These are phyloP conservation scores for Monopis laevigella DNA, from an alignment of 2,888 invertebrate species.

Conservation along the genomic window DNA sequence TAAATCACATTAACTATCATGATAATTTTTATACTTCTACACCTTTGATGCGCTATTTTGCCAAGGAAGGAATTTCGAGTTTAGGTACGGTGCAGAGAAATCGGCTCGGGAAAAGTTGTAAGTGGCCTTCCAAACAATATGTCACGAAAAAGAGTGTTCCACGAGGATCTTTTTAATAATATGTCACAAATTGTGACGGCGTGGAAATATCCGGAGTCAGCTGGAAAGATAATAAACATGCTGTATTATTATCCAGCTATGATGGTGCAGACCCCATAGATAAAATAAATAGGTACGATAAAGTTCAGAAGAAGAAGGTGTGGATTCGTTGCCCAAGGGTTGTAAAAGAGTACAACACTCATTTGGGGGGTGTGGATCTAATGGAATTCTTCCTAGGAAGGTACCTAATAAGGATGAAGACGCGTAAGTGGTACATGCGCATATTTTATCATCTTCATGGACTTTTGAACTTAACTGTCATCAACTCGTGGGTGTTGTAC, in stretches of 20 bases:
- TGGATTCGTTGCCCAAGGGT: slow-evolving; percentile 17
- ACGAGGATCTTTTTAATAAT: slow-evolving; percentile 26
- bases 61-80: slow-evolving; percentile 27
- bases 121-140: slow-evolving; percentile 25
- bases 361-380: slow-evolving; percentile 20
- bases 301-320: background rate
- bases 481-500: slow-evolving; percentile 13
- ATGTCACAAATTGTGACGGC: background rate
- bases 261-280: background rate
- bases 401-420: slow-evolving; percentile 14
- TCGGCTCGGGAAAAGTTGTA: slow-evolving; percentile 24
- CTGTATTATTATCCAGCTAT: background rate
- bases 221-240: background rate
- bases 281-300: background rate
- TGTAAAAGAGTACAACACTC: slow-evolving; percentile 21
- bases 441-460: slow-evolving; percentile 16
- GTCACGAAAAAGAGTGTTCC: slow-evolving; percentile 26
- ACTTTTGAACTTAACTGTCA: slow-evolving; percentile 13
- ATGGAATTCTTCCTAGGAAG: slow-evolving; percentile 17
- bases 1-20: slow-evolving; percentile 26
- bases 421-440: slow-evolving; percentile 14
- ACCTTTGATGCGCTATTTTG: slow-evolving; percentile 25
- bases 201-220: background rate
- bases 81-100: slow-evolving; percentile 29
- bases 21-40: slow-evolving; percentile 26